Evolutionary conservation across 2,888 invertebrate species (phyloP).

Genomic region (Andrena fulva): DNA sequence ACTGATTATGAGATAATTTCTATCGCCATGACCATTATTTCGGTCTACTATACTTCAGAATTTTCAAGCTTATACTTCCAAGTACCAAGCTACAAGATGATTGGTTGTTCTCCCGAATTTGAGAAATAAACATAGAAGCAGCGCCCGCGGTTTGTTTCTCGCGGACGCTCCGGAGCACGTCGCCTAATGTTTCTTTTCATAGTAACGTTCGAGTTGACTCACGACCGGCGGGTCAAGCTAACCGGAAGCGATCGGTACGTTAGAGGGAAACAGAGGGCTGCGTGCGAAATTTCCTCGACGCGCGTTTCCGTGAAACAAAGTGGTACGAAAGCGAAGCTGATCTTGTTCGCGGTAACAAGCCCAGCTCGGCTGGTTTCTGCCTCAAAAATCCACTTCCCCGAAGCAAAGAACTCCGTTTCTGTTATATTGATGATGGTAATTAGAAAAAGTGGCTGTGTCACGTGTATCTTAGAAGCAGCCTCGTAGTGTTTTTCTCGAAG

Average conservation of each 20-base stretch:
- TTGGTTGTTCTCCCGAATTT: not conserved
- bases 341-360: not conserved
- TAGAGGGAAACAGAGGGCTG: constrained; percentile 22
- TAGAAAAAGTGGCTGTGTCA: too few species aligned
- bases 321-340: not conserved
- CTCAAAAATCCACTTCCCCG: not conserved
- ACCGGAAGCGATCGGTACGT: constrained; percentile 48
- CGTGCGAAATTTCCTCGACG: constrained; percentile 36
- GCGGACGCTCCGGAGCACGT: constrained; percentile 7
- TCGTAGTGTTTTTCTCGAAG: too few species aligned
- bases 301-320: constrained; percentile 42
- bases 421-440: not conserved
- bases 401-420: not conserved
- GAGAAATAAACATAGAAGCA: constrained; percentile 21
- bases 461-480: too few species aligned
- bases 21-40: too few species aligned
- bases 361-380: not conserved
- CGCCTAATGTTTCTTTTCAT: constrained; percentile 45
- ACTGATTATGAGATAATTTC: too few species aligned
- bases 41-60: not conserved
- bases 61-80: not conserved
- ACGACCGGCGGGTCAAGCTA: constrained; percentile 29
- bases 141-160: constrained; percentile 19
- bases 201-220: constrained; percentile 34
- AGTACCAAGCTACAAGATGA: not conserved